Conservation (phyloP, 2,888 invertebrate species). For the Drosophila gaucha region DNA sequence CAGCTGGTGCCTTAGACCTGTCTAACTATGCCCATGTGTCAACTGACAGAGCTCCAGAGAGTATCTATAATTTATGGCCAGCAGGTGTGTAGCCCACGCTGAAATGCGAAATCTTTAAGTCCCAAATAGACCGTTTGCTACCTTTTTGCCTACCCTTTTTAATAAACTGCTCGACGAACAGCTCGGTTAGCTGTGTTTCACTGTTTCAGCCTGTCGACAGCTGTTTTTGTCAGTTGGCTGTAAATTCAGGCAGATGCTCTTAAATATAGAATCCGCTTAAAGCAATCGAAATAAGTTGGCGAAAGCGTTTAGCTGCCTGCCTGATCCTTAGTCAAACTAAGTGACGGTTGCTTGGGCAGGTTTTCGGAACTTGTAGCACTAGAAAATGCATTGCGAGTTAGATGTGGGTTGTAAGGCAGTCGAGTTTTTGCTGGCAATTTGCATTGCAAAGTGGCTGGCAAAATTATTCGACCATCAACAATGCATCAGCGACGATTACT, state of each 20-base stretch:
- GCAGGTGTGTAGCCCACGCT: conserved; percentile 52
- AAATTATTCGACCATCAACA: conserved; percentile 78
- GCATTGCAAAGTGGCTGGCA: conserved; percentile 71
- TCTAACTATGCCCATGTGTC: conserved; percentile 54
- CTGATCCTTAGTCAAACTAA: not conserved
- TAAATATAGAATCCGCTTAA: conserved; percentile 20
- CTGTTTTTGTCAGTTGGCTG: conserved; percentile 27
- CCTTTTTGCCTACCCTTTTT: conserved; percentile 31
- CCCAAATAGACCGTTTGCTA: conserved; percentile 15
- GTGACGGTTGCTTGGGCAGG: conserved; percentile 23
- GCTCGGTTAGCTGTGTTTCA: not conserved
- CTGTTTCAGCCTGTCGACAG: conserved; percentile 36
- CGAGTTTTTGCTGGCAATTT: conserved; percentile 50
- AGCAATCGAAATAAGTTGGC: conserved; percentile 17
- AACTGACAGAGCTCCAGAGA: conserved; percentile 34
- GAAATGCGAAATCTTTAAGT: conserved; percentile 43
- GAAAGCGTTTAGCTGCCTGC: conserved; percentile 19
- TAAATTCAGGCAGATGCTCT: not conserved
- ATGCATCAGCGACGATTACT: conserved; percentile 65
- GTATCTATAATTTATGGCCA: conserved; percentile 56
- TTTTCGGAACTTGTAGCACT: not conserved
- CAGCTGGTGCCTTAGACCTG: conserved; percentile 30
- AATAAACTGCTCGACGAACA: conserved; percentile 24
- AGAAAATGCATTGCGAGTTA: conserved; percentile 4
- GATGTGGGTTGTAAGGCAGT: conserved; percentile 4